Base-by-base conservation (phyloP, 2,113 vertebrate genomes). In the Chauna torquata region DNA sequence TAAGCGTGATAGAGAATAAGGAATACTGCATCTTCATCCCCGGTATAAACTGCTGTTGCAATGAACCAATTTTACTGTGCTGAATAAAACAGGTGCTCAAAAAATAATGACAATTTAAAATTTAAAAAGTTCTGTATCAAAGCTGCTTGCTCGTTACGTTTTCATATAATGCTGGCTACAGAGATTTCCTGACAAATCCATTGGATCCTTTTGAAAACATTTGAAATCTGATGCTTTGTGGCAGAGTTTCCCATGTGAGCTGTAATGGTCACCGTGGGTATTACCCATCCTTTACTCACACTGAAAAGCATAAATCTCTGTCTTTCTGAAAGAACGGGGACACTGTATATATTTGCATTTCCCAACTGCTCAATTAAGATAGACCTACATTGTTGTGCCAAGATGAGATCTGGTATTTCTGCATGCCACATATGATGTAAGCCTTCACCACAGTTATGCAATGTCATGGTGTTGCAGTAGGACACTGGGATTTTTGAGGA, bases 1-100 rank as follows among this genome's bases (percentile, higher is more conserved):
- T 91, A 96, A 96, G 91, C 54, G 94, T 76, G 93, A 96, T 49
- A 96, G 62, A 97, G 88, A 96, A 88, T 95, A 96, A 97, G 90
- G 96, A 97, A 97, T 96, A 98, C 98, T 98, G 98, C 96, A 97
- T 97, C 96, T 97, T 97, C 96, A 88, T 79, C 28, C 82, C 61
- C 66, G 88, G 93, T 69, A 88, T 85, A 96, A 89, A 93, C 78
- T 75, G 82, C 78, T 90, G 90, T 77, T 96, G 87, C 78, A 92
- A 94, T 52, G 74, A 95, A 84, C 86, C 92, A 78, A 86, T 96
- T 96, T 96, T 97, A 98, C 88, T 97, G 81, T 95, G 94, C 83
- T 98, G 94, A 93, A 94, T 96, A 80, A 34, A 93, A 96, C 58
- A 92, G 81, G 91, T 71, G 78, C 76, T 95, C 75, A 78, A 92